These are phyloP conservation scores for Orthosia gracilis DNA, from an alignment of 2,888 invertebrate genomes.

Conservation along the genomic window DNA sequence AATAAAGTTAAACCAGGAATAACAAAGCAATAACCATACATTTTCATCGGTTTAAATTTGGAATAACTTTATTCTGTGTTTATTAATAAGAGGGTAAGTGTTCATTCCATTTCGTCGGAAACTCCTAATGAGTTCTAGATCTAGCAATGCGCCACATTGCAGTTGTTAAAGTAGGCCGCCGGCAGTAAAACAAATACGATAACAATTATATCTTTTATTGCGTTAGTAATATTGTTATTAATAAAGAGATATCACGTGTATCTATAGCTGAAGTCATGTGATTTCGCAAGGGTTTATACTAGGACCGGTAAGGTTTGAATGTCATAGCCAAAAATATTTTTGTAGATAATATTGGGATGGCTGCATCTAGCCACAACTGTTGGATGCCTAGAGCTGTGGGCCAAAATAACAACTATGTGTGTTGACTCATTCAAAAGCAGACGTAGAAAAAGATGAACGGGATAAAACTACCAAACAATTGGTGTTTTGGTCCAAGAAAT, in stretches of 20 bases:
- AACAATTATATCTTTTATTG: conserved; percentile 38
- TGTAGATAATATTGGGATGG: neutral
- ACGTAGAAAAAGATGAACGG: neutral
- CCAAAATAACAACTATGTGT: neutral
- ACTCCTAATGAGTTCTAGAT: conserved; percentile 48
- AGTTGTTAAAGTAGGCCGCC: conserved; percentile 44
- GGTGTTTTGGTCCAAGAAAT: neutral
- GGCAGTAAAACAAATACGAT: conserved; percentile 28
- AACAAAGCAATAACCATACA: too few relatives aligned
- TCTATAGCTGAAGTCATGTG: conserved; percentile 5
- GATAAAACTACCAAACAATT: neutral
- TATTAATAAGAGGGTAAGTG: too few relatives aligned
- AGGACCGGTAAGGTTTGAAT: conserved; percentile 7
- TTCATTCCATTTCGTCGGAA: conserved; percentile 21
- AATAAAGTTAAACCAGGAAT: too few relatives aligned
- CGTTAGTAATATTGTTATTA: conserved; percentile 25
- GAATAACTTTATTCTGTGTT: too few relatives aligned
- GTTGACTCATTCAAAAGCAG: neutral
- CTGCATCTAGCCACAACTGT: neutral
- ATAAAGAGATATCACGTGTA: conserved; percentile 2
- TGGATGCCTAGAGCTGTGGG: neutral
- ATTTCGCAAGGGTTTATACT: conserved; percentile 16
- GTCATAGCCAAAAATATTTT: neutral
- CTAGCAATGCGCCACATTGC: conserved; percentile 51
- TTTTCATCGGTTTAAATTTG: too few relatives aligned